phyloP scores from a whole-genome alignment of 2,797 vertebrate genomes.

The Peromyscus nudipes region DNA sequence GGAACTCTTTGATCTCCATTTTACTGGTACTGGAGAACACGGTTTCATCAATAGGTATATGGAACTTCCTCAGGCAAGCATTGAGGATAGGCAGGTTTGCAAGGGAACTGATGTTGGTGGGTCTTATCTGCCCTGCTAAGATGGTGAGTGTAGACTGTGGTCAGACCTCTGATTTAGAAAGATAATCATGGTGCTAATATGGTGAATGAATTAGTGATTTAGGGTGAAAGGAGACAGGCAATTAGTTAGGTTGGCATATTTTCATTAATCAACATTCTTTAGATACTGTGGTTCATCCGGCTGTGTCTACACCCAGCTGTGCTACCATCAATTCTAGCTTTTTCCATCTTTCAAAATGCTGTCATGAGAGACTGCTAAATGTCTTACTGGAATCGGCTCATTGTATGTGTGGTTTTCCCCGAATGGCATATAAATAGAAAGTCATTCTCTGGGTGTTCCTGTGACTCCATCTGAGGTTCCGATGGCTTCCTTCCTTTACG shows the following conservation, averaged over 20 bases:
- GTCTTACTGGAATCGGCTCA: neutral
- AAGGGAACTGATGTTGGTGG: neutral
- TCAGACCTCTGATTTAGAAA: conserved; percentile 44
- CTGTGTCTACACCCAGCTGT: conserved; percentile 13
- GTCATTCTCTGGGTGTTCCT: conserved; percentile 7
- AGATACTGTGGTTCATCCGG: neutral
- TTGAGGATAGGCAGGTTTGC: neutral
- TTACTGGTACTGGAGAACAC: neutral
- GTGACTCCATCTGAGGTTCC: neutral
- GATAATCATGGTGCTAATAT: neutral
- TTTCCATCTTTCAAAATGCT: conserved; percentile 32
- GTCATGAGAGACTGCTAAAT: neutral
- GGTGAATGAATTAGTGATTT: conserved; percentile 13
- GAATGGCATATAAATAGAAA: neutral
- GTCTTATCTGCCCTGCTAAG: neutral
- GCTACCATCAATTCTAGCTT: neutral
- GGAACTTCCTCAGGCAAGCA: neutral
- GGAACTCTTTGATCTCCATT: neutral
- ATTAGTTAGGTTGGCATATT: conserved; percentile 10
- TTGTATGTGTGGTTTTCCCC: neutral
- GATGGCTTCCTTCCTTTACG: neutral
- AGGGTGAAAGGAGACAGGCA: conserved; percentile 31
- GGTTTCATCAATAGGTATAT: neutral
- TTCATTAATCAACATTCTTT: conserved; percentile 32
- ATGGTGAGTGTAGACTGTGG: neutral